Base-by-base conservation (phyloP, 2,888 invertebrate genomes). In the Lissonota sp. region DNA sequence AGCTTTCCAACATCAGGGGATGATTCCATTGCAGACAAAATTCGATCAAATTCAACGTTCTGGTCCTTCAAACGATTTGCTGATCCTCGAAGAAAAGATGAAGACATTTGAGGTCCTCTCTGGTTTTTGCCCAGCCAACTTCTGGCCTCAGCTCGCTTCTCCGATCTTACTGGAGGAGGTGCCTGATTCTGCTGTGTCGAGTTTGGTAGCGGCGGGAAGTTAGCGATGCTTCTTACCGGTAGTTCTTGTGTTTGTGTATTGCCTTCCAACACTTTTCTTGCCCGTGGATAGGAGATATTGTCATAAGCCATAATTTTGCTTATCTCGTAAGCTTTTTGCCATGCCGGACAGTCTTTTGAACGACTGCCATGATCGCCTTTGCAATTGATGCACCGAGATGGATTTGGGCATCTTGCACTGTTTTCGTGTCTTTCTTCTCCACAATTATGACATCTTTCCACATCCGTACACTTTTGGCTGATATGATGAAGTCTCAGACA, bases 311-410 rank as follows among this genome's bases (percentile, higher is more conserved):
- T 66, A 40, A 66, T 66, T 7, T 39, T 14, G 5, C 53, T 66
- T n/a, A 51, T 44, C 7, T 39, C 66, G 4, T 49, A 14, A 8
- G 51, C 66, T 8, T 39, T 46, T 8, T 66, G 37, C 5, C 51
- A 26, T 0, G 49, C 37, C 8, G 14, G 51, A 37, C 53, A 66
- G 16, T 66, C 51, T 14, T 40, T 66, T n/a, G n/a, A 14, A 14
- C 40, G 40, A 3, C 14, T 39, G 14, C 37, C 7, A 10, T 53
- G 66, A 4, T 40, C 14, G 5, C 40, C 14, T 0, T 0, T 5
- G 14, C 66, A 66, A 8, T 66, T 66, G 12, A 53, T 66, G 16
- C 66, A 66, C 8, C 37, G 51, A 5, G 51, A 14, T 40, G 39
- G 39, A 12, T 14, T 66, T 37, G 5, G 7, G 8, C 66, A 66